These are phyloP conservation scores for Ectemnius cavifrons DNA, from an alignment of 2,888 invertebrate genomes.

Conservation along the genomic window DNA sequence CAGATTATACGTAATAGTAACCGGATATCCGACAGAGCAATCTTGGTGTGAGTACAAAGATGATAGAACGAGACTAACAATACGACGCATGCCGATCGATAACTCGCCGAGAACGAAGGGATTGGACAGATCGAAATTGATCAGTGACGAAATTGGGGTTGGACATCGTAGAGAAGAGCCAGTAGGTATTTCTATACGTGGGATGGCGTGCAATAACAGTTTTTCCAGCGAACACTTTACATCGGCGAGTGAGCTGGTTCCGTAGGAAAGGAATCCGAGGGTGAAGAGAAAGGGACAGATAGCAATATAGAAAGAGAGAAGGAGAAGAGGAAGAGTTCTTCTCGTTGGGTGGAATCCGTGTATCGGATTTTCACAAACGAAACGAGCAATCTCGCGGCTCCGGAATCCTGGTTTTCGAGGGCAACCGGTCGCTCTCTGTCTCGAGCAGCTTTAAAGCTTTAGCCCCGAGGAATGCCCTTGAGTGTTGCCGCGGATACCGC, in stretches of 20 bases:
- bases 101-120: no score
- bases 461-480: conserved; percentile 47
- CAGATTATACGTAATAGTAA: no score
- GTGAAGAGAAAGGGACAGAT: conserved; percentile 20
- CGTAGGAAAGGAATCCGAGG: conserved; percentile 18
- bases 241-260: conserved; percentile 25
- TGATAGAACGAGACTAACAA: no score
- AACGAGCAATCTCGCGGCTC: conserved; percentile 57
- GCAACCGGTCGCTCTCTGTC: conserved; percentile 35
- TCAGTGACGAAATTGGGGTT: conserved; percentile 36
- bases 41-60: no score
- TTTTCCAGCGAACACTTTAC: conserved; percentile 45
- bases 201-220: conserved; percentile 47
- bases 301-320: conserved; percentile 16
- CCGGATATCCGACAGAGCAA: no score
- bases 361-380: conserved; percentile 62
- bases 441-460: conserved; percentile 41
- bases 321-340: not conserved
- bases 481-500: conserved; percentile 42
- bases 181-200: conserved; percentile 22
- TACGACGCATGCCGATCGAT: no score
- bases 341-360: conserved; percentile 40
- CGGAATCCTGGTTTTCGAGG: conserved; percentile 50
- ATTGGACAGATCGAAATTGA: conserved; percentile 12
- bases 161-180: conserved; percentile 22